A percentile compares a stretch with the other conserved stretches of the same genome.
Evolutionary conservation across 2,888 invertebrate species (phyloP).

Genomic region (Patella ulyssiponensis): DNA sequence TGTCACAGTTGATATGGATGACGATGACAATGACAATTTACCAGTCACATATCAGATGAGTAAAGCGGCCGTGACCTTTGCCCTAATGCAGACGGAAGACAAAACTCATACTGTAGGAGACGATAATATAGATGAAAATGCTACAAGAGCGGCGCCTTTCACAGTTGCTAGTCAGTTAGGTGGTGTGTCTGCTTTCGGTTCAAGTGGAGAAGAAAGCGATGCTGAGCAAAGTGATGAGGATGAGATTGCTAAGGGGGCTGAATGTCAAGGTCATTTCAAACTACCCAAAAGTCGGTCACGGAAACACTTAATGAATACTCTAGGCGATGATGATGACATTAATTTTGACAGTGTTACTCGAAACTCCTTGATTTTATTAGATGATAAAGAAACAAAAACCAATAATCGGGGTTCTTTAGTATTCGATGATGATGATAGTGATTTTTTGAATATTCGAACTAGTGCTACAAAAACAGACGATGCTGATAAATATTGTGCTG

Average conservation of each 20-base stretch:
- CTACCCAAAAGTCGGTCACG: conserved; percentile 48
- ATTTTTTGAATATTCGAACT: conserved; percentile 30
- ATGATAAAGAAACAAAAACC: conserved; percentile 53
- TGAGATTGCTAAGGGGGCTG: conserved; percentile 48
- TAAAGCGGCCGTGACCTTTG: conserved; percentile 60
- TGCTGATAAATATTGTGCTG: conserved; percentile 18
- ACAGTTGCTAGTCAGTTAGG: conserved; percentile 96
- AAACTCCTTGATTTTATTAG: conserved; percentile 54
- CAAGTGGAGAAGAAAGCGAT: conserved; percentile 82
- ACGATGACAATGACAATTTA: conserved; percentile 22
- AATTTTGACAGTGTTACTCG: conserved; percentile 58
- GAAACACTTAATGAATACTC: conserved; percentile 52
- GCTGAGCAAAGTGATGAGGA: conserved; percentile 51
- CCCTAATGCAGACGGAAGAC: conserved; percentile 62
- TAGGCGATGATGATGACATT: conserved; percentile 62
- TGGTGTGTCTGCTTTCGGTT: conserved; percentile 88
- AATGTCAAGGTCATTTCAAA: conserved; percentile 45
- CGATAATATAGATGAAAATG: conserved; percentile 68
- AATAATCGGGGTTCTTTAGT: conserved; percentile 55
- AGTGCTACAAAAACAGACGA: conserved; percentile 26
- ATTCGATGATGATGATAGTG: conserved; percentile 60
- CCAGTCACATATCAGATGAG: conserved; percentile 38
- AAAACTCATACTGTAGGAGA: conserved; percentile 62
- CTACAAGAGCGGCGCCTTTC: conserved; percentile 74
- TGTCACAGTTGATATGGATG: conserved; percentile 18